These are phyloP conservation scores for Xanthorhoe spadicearia DNA, from an alignment of 2,888 invertebrate species.

Conservation along the genomic window DNA sequence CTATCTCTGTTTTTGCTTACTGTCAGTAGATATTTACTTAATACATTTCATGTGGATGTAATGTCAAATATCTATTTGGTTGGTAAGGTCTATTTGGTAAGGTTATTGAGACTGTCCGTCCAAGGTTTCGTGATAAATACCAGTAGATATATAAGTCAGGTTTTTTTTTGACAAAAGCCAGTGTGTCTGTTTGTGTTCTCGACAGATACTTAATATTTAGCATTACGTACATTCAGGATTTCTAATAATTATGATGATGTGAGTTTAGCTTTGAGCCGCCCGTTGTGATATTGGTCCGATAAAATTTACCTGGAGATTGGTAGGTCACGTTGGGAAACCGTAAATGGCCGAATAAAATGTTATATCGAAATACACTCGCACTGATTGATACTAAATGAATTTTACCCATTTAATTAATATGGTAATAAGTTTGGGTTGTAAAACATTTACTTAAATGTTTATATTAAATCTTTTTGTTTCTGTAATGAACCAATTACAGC, in stretches of 20 bases:
- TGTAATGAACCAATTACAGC: not conserved
- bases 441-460: conserved; percentile 18
- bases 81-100: too few relatives aligned
- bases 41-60: too few relatives aligned
- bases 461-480: conserved; percentile 3
- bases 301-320: conserved; percentile 15
- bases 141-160: too few relatives aligned
- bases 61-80: too few relatives aligned
- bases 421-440: conserved; percentile 23
- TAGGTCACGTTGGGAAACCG: conserved; percentile 33
- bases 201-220: not conserved
- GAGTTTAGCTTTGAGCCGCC: not conserved
- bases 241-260: not conserved
- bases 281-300: not conserved
- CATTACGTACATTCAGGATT: not conserved
- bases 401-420: conserved; percentile 35
- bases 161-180: too few relatives aligned
- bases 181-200: too few relatives aligned
- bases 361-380: conserved; percentile 32
- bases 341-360: conserved; percentile 42
- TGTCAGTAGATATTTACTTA: too few relatives aligned
- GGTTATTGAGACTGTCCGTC: too few relatives aligned
- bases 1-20: too few relatives aligned
- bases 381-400: conserved; percentile 41
- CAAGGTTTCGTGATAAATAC: too few relatives aligned